Percentiles rank a stretch among this genome's conserved stretches.
phyloP scores from a whole-genome alignment of 2,797 vertebrate genomes.

The Eleutherodactylus coqui region DNA sequence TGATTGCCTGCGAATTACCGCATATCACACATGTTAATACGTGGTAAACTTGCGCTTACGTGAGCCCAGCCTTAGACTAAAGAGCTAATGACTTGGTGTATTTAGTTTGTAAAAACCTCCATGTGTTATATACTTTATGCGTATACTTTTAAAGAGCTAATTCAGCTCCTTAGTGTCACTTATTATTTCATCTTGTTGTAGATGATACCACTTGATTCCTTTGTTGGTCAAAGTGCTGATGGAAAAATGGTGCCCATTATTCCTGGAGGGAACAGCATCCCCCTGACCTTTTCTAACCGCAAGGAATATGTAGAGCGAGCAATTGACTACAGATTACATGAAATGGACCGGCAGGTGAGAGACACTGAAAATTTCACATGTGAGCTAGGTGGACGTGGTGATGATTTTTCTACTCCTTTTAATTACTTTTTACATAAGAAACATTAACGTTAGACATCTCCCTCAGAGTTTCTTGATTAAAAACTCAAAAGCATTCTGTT shows the following conservation, averaged over 20 bases:
- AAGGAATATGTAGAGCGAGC: conserved; percentile 85
- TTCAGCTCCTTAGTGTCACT: neutral
- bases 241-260: conserved; percentile 87
- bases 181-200: conserved; percentile 63
- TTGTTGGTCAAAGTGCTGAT: conserved; percentile 85
- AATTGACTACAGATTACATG: conserved; percentile 83
- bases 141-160: neutral
- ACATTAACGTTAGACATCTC: neutral
- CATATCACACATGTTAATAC: too few species aligned
- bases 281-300: conserved; percentile 83
- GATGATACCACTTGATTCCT: conserved; percentile 88
- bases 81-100: neutral
- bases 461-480: too few species aligned
- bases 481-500: neutral
- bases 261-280: conserved; percentile 84
- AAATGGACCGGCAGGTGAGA: conserved; percentile 84
- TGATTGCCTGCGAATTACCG: too few species aligned
- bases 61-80: too few species aligned
- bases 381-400: too few species aligned
- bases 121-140: neutral
- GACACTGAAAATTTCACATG: neutral
- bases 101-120: neutral
- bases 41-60: too few species aligned
- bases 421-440: neutral
- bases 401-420: neutral